Evolutionary conservation across 2,888 invertebrate species (phyloP), one percentile per base, ranked within the genome.

Genomic region (Hartigia nigra): DNA sequence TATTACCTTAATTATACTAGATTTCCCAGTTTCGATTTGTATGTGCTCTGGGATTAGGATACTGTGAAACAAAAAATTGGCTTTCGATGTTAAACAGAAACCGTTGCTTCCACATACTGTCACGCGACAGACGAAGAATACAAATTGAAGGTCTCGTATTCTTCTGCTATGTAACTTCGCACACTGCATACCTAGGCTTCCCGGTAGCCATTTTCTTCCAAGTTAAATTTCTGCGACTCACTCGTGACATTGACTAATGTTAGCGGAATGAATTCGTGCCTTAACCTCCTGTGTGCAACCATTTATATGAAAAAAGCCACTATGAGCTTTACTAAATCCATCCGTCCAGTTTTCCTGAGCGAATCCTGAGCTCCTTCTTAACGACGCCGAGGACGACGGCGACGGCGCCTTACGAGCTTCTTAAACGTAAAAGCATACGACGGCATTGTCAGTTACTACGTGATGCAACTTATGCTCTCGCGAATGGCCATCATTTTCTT

Each of bases 181-280:
- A 74, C 70, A 37, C 74, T 76, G 78, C 75, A 78, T 75, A 78
- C 69, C 55, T 23, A 55, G 55, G 55, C 55, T 55, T 55, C 23
- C 81, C 55, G 77, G 76, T 78, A 80, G 81, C 81, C 85, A 85
- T 85, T 88, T 88, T 87, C 87, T 88, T 87, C 83, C 86, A 87
- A 89, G 85, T 90, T 89, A 88, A 90, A 89, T 90, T 90, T 88
- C 88, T 88, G 87, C 87, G 89, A 89, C 86, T 88, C 83, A 83
- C 84, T 84, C 79, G 81, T 86, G 90, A 90, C 90, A 84, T 89
- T 90, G 90, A 90, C 90, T 88, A 86, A 90, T 90, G 90, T 86
- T 84, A 82, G 83, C 84, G 85, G 86, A 83, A 88, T 86, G 88
- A 87, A 89, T 86, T 89, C 88, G 86, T 87, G 89, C 85, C 84